Percentiles rank a stretch among this genome's conserved stretches.
phyloP scores from a whole-genome alignment of 2,888 invertebrate species.

The Drosophila gaucha region DNA sequence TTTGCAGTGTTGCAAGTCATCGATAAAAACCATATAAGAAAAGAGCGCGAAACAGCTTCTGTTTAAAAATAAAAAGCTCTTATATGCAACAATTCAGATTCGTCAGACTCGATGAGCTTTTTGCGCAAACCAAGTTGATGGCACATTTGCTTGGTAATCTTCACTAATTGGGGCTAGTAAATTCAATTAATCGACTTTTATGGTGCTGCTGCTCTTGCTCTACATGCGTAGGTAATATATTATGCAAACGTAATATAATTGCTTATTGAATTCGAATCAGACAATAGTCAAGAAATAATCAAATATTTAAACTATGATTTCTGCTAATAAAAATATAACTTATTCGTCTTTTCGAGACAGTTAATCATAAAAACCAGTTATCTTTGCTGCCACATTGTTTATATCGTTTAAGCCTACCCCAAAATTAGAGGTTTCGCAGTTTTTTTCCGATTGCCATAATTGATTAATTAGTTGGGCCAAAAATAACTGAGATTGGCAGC shows the following conservation, averaged over 20 bases:
- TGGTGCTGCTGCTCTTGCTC: conserved; percentile 23
- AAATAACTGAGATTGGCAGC: conserved; percentile 22
- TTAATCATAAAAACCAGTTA: conserved; percentile 23
- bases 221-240: conserved; percentile 8
- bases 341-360: background rate
- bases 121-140: conserved; percentile 5
- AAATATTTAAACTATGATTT: conserved; percentile 1
- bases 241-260: conserved; percentile 13
- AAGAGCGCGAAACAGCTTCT: conserved; percentile 36
- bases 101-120: conserved; percentile 16
- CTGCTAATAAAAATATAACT: background rate
- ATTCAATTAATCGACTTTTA: conserved; percentile 38
- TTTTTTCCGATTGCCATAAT: conserved; percentile 26
- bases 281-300: background rate
- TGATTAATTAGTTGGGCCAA: conserved; percentile 36
- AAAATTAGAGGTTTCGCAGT: conserved; percentile 1
- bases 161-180: conserved; percentile 35
- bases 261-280: background rate
- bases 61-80: conserved; percentile 20
- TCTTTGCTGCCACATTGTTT: conserved; percentile 9
- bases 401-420: conserved; percentile 18
- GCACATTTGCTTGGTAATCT: conserved; percentile 26
- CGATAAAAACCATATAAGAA: background rate
- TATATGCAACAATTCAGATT: background rate
- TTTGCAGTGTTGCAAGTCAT: conserved; percentile 6